Evolutionary conservation across 2,113 vertebrate species (phyloP).

Genomic region (Puma concolor): DNA sequence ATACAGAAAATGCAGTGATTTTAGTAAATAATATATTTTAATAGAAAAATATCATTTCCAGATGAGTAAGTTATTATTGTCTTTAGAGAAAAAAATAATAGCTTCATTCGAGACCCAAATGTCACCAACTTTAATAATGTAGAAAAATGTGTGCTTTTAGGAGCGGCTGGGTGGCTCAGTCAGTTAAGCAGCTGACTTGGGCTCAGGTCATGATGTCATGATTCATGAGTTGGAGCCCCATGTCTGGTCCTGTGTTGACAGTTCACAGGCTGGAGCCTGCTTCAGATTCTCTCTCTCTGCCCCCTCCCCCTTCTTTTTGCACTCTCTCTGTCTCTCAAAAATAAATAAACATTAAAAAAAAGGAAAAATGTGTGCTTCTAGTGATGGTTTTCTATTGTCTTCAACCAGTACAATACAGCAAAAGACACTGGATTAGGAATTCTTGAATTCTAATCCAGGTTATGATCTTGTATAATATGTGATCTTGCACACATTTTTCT

Average conservation of each 20-base stretch:
- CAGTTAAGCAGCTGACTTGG: too few species aligned
- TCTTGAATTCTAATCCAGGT: not conserved
- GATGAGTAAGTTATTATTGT: not conserved
- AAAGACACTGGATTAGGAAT: not conserved
- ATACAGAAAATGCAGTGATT: not conserved
- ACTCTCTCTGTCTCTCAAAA: too few species aligned
- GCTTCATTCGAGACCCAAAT: not conserved
- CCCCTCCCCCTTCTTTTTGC: too few species aligned
- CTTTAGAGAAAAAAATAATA: not conserved
- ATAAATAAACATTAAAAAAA: too few species aligned
- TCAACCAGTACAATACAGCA: not conserved
- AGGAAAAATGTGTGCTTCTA: not conserved
- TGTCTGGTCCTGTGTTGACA: too few species aligned
- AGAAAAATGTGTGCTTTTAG: not conserved
- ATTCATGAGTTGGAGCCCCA: too few species aligned
- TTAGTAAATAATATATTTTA: slow-evolving; percentile 15
- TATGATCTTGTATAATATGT: not conserved
- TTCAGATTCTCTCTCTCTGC: too few species aligned
- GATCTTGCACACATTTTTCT: not conserved
- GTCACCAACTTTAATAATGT: not conserved
- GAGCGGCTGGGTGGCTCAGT: too few species aligned
- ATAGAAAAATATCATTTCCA: not conserved
- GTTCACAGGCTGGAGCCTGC: too few species aligned
- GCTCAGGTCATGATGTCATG: too few species aligned
- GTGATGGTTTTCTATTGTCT: not conserved